Evolutionary conservation across 2,888 invertebrate genomes (phyloP), one percentile per base, ranked within the genome.

Genomic region (Synanthedon tipuliformis): DNA sequence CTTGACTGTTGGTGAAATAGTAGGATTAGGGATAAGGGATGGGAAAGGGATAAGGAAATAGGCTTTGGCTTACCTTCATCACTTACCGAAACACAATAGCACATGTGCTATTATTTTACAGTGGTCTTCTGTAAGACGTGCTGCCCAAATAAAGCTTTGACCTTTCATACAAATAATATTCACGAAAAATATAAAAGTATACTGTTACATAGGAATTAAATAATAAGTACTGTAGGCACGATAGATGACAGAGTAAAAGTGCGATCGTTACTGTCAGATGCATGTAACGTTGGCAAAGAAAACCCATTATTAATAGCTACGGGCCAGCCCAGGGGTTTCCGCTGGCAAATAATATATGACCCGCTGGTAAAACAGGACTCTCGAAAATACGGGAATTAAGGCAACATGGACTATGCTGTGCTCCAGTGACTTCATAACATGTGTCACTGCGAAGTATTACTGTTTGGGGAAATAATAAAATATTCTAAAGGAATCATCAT

Each of bases 181-280:
- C 10, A 34, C 10, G 10, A 34, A 34, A 8, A 34, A 34, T 10
- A 10, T 3, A 10, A 10, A 34, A 34, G 2, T 8, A 34, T 34
- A 34, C 34, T 34, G 3, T 34, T 34, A 49, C 49, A 15, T 16
- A 15, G 49, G 18, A 49, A 49, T 49, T 49, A 49, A 49, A 16
- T 49, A 49, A 49, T 16, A 49, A 49, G 23, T 13, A 23, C 16
- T 12, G 16, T 23, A 16, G 49, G 18, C 49, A 49, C 71, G 68
- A 79, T 76, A 78, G 76, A 76, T 72, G 78, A 73, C 69, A 69
- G 64, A 68, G 71, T 74, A 73, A 73, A 77, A 77, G 73, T 77
- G 72, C 71, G 78, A 75, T 80, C 81, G 79, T 81, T 79, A 82
- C 79, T 81, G 84, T 82, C 83, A 82, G 75, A 72, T 70, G 75